A percentile compares a stretch with the other conserved stretches of the same genome.
These are phyloP conservation scores for Mesopsocus fuscifrons DNA, from an alignment of 2,888 invertebrate genomes.

Conservation along the genomic window DNA sequence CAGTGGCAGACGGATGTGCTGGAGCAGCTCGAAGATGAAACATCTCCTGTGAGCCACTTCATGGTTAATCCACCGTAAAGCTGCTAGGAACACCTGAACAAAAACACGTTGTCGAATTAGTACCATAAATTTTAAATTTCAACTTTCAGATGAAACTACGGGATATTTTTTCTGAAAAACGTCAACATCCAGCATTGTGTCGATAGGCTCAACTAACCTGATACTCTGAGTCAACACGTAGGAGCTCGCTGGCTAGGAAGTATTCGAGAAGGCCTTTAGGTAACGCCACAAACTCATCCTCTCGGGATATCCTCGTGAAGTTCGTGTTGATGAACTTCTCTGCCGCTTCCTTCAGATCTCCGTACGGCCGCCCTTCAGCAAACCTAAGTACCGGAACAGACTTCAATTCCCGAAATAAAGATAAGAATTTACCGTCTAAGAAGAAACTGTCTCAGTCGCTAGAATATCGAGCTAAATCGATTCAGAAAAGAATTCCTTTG, in stretches of 20 bases:
- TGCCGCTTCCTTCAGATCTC: slow-evolving; percentile 54
- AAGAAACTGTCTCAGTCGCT: no score
- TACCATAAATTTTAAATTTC: no score
- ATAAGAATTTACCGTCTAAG: no score
- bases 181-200: no score
- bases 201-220: slow-evolving; percentile 35
- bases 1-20: slow-evolving; percentile 62
- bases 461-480: not conserved
- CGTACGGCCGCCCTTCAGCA: slow-evolving; percentile 74
- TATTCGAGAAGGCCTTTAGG: slow-evolving; percentile 57
- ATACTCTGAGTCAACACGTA: slow-evolving; percentile 74
- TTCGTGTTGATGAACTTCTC: slow-evolving; percentile 66
- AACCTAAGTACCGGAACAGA: slow-evolving; percentile 48
- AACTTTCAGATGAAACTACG: no score
- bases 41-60: slow-evolving; percentile 57
- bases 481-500: not conserved
- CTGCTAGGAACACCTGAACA: slow-evolving; percentile 57
- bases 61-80: slow-evolving; percentile 71
- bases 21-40: slow-evolving; percentile 70
- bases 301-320: slow-evolving; percentile 60
- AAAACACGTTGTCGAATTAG: no score
- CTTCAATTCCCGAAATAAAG: no score
- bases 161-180: no score
- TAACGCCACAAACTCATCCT: slow-evolving; percentile 72
- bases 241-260: slow-evolving; percentile 64